phyloP scores from a whole-genome alignment of 2,888 invertebrate genomes.

The Steinernema hermaphroditum region DNA sequence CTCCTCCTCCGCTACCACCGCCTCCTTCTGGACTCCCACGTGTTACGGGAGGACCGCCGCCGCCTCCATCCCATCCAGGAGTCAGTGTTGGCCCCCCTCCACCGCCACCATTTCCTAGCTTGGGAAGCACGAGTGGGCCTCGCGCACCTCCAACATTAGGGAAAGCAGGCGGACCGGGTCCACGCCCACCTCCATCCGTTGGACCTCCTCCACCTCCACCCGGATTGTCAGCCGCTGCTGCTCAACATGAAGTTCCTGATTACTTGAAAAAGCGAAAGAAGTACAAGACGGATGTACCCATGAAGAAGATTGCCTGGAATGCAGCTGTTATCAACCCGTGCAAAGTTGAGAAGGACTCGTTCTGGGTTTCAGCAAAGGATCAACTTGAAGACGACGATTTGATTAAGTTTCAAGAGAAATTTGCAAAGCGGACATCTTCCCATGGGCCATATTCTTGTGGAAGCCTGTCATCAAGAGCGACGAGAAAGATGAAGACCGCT shows the following conservation, averaged over 20 bases:
- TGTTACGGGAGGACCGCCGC: constrained; percentile 47
- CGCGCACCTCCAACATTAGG: constrained; percentile 43
- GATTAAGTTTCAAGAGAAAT: not conserved
- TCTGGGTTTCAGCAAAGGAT: constrained; percentile 88
- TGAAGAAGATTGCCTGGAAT: constrained; percentile 92
- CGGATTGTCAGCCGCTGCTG: constrained; percentile 37
- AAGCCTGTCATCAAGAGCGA: not conserved
- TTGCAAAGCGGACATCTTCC: not conserved
- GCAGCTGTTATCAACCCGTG: constrained; percentile 76
- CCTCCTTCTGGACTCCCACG: constrained; percentile 53
- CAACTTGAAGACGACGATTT: constrained; percentile 75
- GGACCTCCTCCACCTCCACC: too few relatives aligned
- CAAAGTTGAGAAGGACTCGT: constrained; percentile 86
- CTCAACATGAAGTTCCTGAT: constrained; percentile 73
- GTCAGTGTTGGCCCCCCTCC: too few relatives aligned
- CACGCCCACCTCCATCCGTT: constrained; percentile 63
- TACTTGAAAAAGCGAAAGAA: constrained; percentile 90
- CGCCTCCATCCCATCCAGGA: constrained; percentile 67
- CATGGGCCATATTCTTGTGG: not conserved
- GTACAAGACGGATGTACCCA: constrained; percentile 83
- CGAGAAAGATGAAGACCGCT: constrained; percentile 66
- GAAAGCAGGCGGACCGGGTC: constrained; percentile 36
- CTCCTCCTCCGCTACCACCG: constrained; percentile 33
- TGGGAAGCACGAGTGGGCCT: too few relatives aligned
- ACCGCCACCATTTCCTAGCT: too few relatives aligned